phyloP scores from a whole-genome alignment of 1,140 invertebrate genomes.

The Teleogryllus occipitalis region DNA sequence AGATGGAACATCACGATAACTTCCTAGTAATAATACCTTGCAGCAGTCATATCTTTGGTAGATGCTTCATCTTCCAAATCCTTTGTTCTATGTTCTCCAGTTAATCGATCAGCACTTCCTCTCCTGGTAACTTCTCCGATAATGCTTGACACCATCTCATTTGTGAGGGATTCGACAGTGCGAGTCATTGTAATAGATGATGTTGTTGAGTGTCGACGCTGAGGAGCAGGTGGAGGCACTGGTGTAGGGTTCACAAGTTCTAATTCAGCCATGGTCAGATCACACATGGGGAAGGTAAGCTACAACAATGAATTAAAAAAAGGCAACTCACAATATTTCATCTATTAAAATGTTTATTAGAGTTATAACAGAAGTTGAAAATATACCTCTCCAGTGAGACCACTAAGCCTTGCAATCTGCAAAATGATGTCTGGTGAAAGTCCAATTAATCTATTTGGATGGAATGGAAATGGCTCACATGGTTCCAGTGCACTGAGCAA shows the following conservation, averaged over 20 bases:
- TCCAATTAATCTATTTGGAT: slow-evolving; percentile 38
- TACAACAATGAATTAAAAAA: slow-evolving; percentile 11
- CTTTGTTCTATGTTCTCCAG: background rate
- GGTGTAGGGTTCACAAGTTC: slow-evolving; percentile 24
- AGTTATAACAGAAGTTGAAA: slow-evolving; percentile 9
- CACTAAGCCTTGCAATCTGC: slow-evolving; percentile 43
- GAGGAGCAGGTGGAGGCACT: slow-evolving; percentile 1
- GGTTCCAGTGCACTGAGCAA: slow-evolving; percentile 40
- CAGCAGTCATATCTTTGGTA: slow-evolving; percentile 9
- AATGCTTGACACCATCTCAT: slow-evolving; percentile 44
- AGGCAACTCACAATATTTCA: background rate
- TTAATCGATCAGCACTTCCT: slow-evolving; percentile 23
- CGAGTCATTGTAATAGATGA: slow-evolving; percentile 24
- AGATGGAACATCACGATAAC: background rate
- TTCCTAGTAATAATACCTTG: slow-evolving; percentile 1
- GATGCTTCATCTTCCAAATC: background rate
- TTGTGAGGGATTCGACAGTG: slow-evolving; percentile 42
- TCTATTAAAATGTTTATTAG: background rate
- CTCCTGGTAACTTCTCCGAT: slow-evolving; percentile 40
- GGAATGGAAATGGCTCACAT: slow-evolving; percentile 40
- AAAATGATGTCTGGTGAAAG: slow-evolving; percentile 40
- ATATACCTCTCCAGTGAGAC: slow-evolving; percentile 43
- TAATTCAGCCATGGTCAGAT: slow-evolving; percentile 31
- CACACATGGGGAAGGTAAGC: slow-evolving; percentile 19
- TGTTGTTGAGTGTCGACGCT: slow-evolving; percentile 23